Evolutionary conservation across 2,888 invertebrate species (phyloP).

Genomic region (Tholera decimalis): DNA sequence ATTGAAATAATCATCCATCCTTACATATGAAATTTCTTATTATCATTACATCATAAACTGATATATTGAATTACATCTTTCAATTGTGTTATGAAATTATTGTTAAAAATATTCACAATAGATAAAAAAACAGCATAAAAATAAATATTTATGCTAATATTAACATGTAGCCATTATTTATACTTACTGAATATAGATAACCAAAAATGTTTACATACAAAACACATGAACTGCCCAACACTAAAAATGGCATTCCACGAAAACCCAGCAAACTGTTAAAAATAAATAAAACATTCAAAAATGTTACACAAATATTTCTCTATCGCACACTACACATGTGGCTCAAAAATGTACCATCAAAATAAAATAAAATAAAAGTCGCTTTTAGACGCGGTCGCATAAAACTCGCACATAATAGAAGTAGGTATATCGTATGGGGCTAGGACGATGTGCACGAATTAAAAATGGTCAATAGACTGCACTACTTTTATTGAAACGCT

Average conservation of each 20-base stretch:
- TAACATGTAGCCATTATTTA: not conserved
- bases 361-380: constrained; percentile 40
- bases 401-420: constrained; percentile 5
- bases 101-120: not conserved
- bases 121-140: not conserved
- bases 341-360: constrained; percentile 23
- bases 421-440: constrained; percentile 1
- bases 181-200: not conserved
- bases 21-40: too few relatives aligned
- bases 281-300: constrained; percentile 48
- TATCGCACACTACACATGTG: constrained; percentile 27
- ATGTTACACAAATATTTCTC: constrained; percentile 44
- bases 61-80: not conserved
- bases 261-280: constrained; percentile 23
- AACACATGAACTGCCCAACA: constrained; percentile 1
- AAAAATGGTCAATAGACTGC: constrained; percentile 24
- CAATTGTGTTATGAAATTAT: not conserved
- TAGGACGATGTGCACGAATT: constrained; percentile 21
- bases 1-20: too few relatives aligned
- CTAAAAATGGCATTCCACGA: constrained; percentile 1
- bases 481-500: constrained; percentile 15
- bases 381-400: constrained; percentile 23
- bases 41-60: too few relatives aligned
- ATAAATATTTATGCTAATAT: not conserved
- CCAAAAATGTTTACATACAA: not conserved